phyloP scores from a whole-genome alignment of 2,888 invertebrate species.

The Eurois occulta region DNA sequence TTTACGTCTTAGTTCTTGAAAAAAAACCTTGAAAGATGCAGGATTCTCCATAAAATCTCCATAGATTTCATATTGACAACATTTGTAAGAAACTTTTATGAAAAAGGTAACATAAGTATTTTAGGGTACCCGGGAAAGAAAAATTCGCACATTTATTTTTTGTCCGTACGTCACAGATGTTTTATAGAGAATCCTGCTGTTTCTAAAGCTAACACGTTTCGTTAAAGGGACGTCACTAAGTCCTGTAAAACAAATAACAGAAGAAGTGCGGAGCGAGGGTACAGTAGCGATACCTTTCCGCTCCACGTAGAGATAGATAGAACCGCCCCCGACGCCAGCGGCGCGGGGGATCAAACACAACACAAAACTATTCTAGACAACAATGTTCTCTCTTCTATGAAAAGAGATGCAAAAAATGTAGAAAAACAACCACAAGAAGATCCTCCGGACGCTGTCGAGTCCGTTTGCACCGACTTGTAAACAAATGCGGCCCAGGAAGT shows the following conservation, averaged over 20 bases:
- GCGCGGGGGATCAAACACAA: conserved; percentile 72
- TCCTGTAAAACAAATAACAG: conserved; percentile 71
- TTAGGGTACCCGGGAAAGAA: not conserved
- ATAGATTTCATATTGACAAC: conserved; percentile 1
- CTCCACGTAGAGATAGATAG: conserved; percentile 69
- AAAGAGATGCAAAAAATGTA: conserved; percentile 66
- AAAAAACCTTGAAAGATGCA: conserved; percentile 62
- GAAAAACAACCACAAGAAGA: conserved; percentile 73
- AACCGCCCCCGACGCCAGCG: conserved; percentile 64
- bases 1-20: conserved; percentile 75
- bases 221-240: conserved; percentile 71
- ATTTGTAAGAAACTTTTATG: not conserved
- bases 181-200: conserved; percentile 72
- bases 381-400: conserved; percentile 76
- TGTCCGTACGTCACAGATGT: not conserved
- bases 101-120: not conserved
- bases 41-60: conserved; percentile 68
- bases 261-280: conserved; percentile 75
- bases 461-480: conserved; percentile 85
- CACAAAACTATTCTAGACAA: conserved; percentile 75
- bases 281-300: conserved; percentile 84
- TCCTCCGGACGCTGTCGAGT: conserved; percentile 77
- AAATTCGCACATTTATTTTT: not conserved
- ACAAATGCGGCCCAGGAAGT: conserved; percentile 82
- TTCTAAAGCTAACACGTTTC: conserved; percentile 65